Evolutionary conservation across 2,888 invertebrate genomes (phyloP).

Genomic region (Apamea epomidion): DNA sequence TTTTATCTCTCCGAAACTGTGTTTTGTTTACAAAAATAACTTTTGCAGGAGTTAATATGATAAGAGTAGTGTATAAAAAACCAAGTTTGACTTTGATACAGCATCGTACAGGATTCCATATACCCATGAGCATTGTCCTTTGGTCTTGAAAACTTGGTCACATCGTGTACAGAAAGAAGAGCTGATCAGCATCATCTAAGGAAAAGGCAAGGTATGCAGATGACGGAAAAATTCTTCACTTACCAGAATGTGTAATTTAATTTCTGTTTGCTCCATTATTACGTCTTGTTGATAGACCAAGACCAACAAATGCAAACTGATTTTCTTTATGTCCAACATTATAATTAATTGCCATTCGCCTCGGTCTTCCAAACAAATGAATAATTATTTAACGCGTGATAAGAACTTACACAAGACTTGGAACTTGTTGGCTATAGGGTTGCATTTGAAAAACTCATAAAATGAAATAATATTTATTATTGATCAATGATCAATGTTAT

Average conservation of each 20-base stretch:
- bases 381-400: slow-evolving; percentile 22
- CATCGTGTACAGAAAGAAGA: no score
- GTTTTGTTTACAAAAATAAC: no score
- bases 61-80: no score
- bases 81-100: no score
- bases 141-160: no score
- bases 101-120: no score
- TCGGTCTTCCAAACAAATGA: slow-evolving; percentile 19
- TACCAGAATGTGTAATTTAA: slow-evolving; percentile 13
- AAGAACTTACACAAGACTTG: slow-evolving; percentile 8
- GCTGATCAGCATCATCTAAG: no score
- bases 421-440: not conserved
- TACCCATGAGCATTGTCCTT: no score
- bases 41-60: no score
- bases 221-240: not conserved
- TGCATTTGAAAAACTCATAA: not conserved
- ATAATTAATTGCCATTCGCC: slow-evolving; percentile 24
- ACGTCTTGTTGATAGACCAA: slow-evolving; percentile 14
- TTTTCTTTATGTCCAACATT: slow-evolving; percentile 12
- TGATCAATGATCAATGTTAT: not conserved
- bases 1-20: no score
- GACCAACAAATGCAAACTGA: slow-evolving; percentile 10
- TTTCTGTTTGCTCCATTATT: slow-evolving; percentile 18
- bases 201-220: not conserved
- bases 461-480: not conserved